Evolutionary conservation across 2,113 vertebrate species (phyloP), one percentile per base, ranked within the genome.

Genomic region (Callospermophilus lateralis): DNA sequence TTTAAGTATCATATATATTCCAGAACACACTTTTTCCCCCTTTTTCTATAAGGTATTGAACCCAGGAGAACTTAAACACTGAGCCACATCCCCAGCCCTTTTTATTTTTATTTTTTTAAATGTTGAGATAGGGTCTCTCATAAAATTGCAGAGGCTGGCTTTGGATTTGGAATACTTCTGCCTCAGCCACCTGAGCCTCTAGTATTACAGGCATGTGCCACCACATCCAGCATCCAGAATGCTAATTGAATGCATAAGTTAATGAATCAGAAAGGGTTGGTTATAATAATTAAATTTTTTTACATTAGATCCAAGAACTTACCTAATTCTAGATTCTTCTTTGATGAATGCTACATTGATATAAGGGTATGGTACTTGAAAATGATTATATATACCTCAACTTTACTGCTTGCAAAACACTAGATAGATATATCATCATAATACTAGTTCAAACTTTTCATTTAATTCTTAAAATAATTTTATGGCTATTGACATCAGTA

Each of bases 401-500:
- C 8, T 85, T 89, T 58, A 86, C 4, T 24, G 86, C 90, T 70
- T 24, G 8, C 16, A 90, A 96, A 53, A 79, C 7, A 48, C 13
- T 79, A 70, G 11, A 84, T 76, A 95, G 39, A 28, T 51, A 30
- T 76, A 16, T 28, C 79, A 81, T 76, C 10, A 68, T 68, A n/a
- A 74, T 89, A 37, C 19, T 89, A 72, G 86, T 92, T 76, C 93
- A 26, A 94, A 81, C 15, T 80, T 94, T 93, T 22, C 15, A 83
- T 19, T 28, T 65, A 92, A 63, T 90, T 1, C 3, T 93, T 96
- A 68, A 20, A 83, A 32, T 89, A 22, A 45, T 85, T 93, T 87
- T 65, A 74, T 93, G 67, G 3, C 28, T 10, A 20, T 51, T 96
- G 37, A 91, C 28, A 70, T 15, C 24, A 65, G 30, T 8, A 22